Conservation (phyloP, 2,113 vertebrate genomes). For the Muntiacus muntjak region DNA sequence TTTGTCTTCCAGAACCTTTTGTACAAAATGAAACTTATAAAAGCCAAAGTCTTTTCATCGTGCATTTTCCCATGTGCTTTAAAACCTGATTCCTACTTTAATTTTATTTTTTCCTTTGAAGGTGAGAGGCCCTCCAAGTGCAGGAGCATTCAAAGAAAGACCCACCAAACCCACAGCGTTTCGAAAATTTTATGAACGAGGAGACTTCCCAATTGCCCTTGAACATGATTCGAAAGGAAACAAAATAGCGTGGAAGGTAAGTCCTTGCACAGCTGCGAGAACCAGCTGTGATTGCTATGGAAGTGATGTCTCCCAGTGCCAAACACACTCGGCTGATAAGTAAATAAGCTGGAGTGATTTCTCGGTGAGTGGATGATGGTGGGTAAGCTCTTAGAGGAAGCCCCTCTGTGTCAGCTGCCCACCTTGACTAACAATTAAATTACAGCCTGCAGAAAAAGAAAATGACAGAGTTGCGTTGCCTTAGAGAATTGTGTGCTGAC, state of each 20-base stretch:
- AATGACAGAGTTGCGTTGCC: conserved; percentile 83
- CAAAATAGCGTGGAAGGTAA: conserved; percentile 97
- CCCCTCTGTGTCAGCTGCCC: conserved; percentile 76
- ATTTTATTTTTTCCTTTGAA: conserved; percentile 56
- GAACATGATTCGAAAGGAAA: conserved; percentile 87
- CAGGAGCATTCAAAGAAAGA: conserved; percentile 89
- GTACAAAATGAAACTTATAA: background rate
- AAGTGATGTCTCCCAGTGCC: conserved; percentile 76
- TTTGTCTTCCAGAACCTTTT: background rate
- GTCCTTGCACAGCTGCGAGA: conserved; percentile 73
- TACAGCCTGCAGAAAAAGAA: conserved; percentile 78
- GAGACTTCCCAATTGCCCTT: conserved; percentile 92
- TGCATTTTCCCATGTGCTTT: background rate
- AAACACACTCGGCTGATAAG: conserved; percentile 72
- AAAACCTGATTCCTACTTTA: background rate
- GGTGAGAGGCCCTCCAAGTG: conserved; percentile 91
- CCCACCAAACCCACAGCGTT: conserved; percentile 89
- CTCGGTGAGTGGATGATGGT: conserved; percentile 70
- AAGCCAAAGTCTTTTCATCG: background rate
- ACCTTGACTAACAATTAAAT: conserved; percentile 84
- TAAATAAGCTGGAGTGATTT: conserved; percentile 77
- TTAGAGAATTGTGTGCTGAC: conserved; percentile 80
- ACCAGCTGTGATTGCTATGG: conserved; percentile 60
- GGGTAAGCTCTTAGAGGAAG: conserved; percentile 63
- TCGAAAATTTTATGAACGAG: conserved; percentile 92